Conservation (phyloP, 1,140 invertebrate species). For the Trachymyrmex cornetzi region DNA sequence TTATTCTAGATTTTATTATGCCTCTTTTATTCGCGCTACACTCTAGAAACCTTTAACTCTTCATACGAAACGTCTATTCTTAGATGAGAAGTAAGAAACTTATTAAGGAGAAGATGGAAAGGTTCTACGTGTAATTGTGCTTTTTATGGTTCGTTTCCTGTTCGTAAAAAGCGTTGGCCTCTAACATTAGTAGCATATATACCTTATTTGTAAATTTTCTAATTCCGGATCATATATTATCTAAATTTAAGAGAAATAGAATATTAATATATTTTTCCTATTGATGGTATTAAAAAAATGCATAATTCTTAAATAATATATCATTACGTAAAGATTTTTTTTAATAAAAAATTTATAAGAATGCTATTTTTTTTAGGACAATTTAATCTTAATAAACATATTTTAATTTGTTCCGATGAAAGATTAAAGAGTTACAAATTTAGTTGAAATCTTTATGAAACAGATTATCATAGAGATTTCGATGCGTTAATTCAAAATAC, state of each 20-base stretch:
- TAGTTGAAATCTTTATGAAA: not conserved
- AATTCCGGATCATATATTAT: constrained; percentile 19
- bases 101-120: constrained; percentile 28
- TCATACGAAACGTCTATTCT: not conserved
- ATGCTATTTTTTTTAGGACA: not conserved
- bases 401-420: constrained; percentile 13
- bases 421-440: constrained; percentile 3
- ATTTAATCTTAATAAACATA: not conserved
- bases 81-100: constrained; percentile 16
- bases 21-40: not conserved
- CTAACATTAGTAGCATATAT: constrained; percentile 23
- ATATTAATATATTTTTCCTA: not conserved
- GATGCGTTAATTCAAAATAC: not conserved
- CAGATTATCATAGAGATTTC: constrained; percentile 9
- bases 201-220: constrained; percentile 21
- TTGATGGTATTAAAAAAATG: not conserved
- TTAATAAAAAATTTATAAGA: not conserved
- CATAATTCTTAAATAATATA: not conserved
- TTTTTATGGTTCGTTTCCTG: constrained; percentile 17
- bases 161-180: constrained; percentile 47
- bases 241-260: not conserved
- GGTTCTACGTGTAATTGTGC: not conserved
- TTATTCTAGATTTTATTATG: constrained; percentile 47
- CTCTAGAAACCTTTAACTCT: constrained; percentile 14
- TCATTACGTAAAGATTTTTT: not conserved